Evolutionary conservation across 2,888 invertebrate genomes (phyloP), one percentile per base, ranked within the genome.

Genomic region (Caenorhabditis wallacei): DNA sequence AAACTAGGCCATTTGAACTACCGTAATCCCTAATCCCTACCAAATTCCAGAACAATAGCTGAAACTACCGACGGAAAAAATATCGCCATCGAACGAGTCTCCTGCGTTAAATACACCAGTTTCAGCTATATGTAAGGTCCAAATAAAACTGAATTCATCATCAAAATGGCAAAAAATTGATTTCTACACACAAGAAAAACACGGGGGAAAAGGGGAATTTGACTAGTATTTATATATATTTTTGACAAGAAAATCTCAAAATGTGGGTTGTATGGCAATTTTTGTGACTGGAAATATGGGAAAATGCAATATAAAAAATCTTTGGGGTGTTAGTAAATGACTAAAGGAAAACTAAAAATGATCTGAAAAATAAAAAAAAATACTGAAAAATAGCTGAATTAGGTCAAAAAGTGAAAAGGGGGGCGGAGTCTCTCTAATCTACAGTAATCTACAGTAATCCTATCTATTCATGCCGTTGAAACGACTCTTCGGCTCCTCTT

Each of bases 401-500:
- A 30, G 53, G 46, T 35, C 35, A n/a, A 24, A 54, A 64, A 48
- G 64, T 48, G 48, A 63, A 64, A 24, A n/a, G 40, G n/a, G n/a
- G 71, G 59, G 40, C 26, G 22, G 26, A 30, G 26, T 8, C 48
- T 57, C 13, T 35, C 13, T 20, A 37, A 30, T 30, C 30, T 68
- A 63, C 51, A 74, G n/a, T 46, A 74, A 56, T 48, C 56, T 40
- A 40, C 40, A 40, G 40, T 56, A 30, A 51, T 1, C 46, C 22
- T 61, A 61, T 16, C 46, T 48, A 48, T 13, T 76, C 68, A 26
- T 53, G 43, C n/a, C 61, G 59, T 11, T 68, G 68, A 37, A 18
- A 56, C 43, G 70, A 56, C 56, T 76, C 80, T 56, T 80, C 80
- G 30, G 63, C 78, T 51, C 80, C 79, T 59, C 79, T n/a, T 46